These are phyloP conservation scores for Dissostichus mawsoni DNA, from an alignment of 2,113 vertebrate species.

Conservation along the genomic window DNA sequence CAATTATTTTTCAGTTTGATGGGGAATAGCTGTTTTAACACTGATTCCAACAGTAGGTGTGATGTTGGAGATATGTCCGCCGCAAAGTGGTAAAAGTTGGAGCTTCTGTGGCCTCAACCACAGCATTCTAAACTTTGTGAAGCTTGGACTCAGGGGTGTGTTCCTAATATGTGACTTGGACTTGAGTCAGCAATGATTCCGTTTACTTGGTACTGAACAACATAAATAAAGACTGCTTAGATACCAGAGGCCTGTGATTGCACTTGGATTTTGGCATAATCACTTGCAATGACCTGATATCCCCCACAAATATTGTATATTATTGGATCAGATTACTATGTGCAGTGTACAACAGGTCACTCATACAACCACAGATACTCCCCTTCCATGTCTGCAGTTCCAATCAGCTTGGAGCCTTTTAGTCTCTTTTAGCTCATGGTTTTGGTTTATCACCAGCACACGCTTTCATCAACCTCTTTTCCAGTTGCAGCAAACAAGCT, in stretches of 20 bases:
- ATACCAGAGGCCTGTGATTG: neutral
- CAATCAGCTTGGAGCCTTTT: neutral
- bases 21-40: conserved; percentile 38
- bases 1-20: conserved; percentile 65
- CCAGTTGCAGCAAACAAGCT: neutral
- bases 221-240: conserved; percentile 13
- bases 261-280: neutral
- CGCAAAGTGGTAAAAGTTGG: neutral
- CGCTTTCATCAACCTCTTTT: neutral
- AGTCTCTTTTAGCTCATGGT: neutral
- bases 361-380: neutral
- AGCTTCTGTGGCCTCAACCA: neutral
- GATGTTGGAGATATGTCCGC: neutral
- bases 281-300: neutral
- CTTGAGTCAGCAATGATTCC: neutral
- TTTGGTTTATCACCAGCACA: neutral
- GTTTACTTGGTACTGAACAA: neutral
- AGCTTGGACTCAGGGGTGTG: neutral
- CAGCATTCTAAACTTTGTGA: neutral
- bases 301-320: too few relatives aligned
- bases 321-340: neutral
- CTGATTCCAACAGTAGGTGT: conserved; percentile 20
- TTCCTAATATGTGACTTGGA: neutral
- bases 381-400: neutral
- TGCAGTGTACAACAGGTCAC: neutral